Evolutionary conservation across 2,113 vertebrate species (phyloP), one percentile per base, ranked within the genome.

Genomic region (Papio anubis): DNA sequence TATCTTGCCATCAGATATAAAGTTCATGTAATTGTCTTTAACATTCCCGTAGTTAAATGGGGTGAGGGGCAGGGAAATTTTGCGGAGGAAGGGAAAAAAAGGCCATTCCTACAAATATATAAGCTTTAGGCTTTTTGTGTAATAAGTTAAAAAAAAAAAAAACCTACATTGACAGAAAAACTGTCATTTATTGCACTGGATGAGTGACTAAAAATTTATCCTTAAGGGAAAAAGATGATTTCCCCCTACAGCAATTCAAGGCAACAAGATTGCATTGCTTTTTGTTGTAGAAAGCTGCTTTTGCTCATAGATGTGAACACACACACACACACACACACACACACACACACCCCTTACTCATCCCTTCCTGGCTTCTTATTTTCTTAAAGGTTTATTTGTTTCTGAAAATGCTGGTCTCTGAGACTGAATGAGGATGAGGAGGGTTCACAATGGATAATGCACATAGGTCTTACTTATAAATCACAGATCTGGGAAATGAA

Each of bases 151-250:
- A 45, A 76, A 38, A 50, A 50, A 68, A 48, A 38, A 75, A 23
- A 30, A 6, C 61, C 12, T 55, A 27, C 32, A 70, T 35, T 48
- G 52, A 86, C 12, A 87, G 30, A 55, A 96, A 95, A 89, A 80
- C 27, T 82, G 40, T 52, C 35, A 23, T 81, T 90, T 88, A 90
- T 72, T 95, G 72, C 18, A 82, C 3, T 92, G 2, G 17, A 64
- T 40, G 86, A 81, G 48, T 45, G 61, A 35, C 66, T 92, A 94
- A 84, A 92, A 76, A 27, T 78, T 80, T 91, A 21, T 92, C 61
- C 45, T 76, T 23, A 6, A 25, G 43, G 17, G 1, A 0, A 38
- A 73, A 57, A 59, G 38, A 55, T 92, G 30, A 82, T 48, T 84
- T 85, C 38, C 17, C 90, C 52, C 23, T 72, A 21, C 6, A 83